These are phyloP conservation scores for Canis aureus DNA, from an alignment of 2,113 vertebrate genomes.

Conservation along the genomic window DNA sequence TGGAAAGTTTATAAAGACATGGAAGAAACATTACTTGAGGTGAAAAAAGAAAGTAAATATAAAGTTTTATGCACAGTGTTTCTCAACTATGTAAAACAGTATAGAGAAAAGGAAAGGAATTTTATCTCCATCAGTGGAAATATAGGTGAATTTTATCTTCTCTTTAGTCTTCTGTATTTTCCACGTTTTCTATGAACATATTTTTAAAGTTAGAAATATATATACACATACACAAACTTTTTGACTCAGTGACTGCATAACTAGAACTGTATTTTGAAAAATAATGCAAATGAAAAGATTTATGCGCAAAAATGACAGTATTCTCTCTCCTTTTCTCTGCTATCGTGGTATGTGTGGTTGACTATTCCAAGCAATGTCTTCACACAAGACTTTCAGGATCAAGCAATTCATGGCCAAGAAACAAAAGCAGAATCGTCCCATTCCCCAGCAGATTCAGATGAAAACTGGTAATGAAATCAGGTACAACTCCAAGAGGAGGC, in stretches of 20 bases:
- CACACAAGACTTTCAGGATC: background rate
- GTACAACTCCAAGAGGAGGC: background rate
- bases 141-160: conserved; percentile 9
- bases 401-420: background rate
- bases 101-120: background rate
- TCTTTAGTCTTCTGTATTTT: background rate
- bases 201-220: conserved; percentile 29
- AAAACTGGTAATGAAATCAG: background rate
- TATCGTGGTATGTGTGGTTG: background rate
- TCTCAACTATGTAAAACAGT: background rate
- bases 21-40: background rate
- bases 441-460: background rate
- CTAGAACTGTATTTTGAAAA: background rate
- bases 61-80: background rate
- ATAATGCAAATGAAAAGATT: background rate
- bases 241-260: background rate
- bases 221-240: background rate
- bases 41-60: background rate
- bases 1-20: background rate
- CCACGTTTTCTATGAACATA: background rate
- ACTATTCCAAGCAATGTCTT: background rate
- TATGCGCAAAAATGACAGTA: background rate
- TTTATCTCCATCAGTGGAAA: background rate
- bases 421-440: background rate
- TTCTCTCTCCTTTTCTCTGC: background rate